phyloP scores from a whole-genome alignment of 2,797 vertebrate species.

The Malacoraja senta region DNA sequence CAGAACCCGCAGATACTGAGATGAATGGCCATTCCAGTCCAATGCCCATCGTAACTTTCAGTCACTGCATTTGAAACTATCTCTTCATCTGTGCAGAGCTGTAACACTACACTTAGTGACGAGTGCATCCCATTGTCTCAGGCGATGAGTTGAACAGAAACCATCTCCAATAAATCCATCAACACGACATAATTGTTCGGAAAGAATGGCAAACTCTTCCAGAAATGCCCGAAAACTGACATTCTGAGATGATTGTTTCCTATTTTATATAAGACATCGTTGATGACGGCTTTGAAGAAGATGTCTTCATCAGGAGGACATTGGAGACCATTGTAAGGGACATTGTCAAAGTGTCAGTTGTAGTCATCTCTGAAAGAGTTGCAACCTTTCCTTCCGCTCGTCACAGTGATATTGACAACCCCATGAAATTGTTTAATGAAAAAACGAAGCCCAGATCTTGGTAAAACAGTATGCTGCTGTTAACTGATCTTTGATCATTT shows the following conservation, averaged over 20 bases:
- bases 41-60: not conserved
- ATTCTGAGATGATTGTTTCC: not conserved
- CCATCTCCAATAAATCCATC: no score
- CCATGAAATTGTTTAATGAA: slow-evolving; percentile 15
- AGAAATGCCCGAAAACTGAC: not conserved
- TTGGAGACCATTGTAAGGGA: not conserved
- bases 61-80: not conserved
- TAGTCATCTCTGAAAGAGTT: slow-evolving; percentile 1
- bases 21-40: not conserved
- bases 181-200: not conserved
- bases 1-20: not conserved
- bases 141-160: not conserved
- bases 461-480: slow-evolving; percentile 9
- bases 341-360: not conserved
- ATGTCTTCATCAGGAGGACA: slow-evolving; percentile 7
- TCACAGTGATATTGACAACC: slow-evolving; percentile 30
- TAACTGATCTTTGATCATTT: slow-evolving; percentile 28
- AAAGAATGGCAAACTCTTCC: not conserved
- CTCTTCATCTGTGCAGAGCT: not conserved
- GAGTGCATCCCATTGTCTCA: not conserved
- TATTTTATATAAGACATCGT: not conserved
- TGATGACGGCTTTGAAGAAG: slow-evolving; percentile 1
- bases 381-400: not conserved
- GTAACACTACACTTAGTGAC: not conserved
- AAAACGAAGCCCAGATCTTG: slow-evolving; percentile 2